Percentiles rank a stretch among this genome's conserved stretches.
Conservation (phyloP, 2,113 vertebrate species). For the Regulus satrapa region DNA sequence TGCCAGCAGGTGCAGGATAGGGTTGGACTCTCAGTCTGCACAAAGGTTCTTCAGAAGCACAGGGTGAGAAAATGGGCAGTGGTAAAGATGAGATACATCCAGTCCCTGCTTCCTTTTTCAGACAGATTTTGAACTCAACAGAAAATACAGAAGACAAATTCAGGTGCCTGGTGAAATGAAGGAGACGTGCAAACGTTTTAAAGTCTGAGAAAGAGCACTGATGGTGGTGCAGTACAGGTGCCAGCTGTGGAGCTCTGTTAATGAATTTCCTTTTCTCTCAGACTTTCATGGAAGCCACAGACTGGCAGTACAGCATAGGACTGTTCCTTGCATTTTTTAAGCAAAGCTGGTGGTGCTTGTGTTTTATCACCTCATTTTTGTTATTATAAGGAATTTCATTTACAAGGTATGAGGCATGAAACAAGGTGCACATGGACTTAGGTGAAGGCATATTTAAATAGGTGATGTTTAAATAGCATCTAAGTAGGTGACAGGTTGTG, state of each 20-base stretch:
- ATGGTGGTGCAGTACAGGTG: neutral
- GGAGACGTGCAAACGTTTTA: neutral
- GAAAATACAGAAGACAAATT: neutral
- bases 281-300: neutral
- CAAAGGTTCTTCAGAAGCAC: neutral
- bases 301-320: neutral
- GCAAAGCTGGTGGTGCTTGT: neutral
- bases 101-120: neutral
- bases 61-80: neutral
- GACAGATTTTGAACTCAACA: neutral
- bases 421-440: neutral
- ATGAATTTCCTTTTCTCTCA: neutral
- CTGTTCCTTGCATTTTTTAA: neutral
- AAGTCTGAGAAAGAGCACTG: neutral
- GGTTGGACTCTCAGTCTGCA: neutral
- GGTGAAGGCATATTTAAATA: neutral
- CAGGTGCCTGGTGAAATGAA: neutral
- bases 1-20: neutral
- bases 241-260: neutral
- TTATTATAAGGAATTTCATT: neutral
- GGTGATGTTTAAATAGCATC: neutral
- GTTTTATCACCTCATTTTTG: neutral
- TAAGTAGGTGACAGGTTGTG: slow-evolving; percentile 12
- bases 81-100: neutral
- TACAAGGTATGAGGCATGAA: neutral